Percentiles rank a stretch among this genome's conserved stretches.
Evolutionary conservation across 1,140 invertebrate genomes (phyloP).

Genomic region (Geopemphigus sp.): DNA sequence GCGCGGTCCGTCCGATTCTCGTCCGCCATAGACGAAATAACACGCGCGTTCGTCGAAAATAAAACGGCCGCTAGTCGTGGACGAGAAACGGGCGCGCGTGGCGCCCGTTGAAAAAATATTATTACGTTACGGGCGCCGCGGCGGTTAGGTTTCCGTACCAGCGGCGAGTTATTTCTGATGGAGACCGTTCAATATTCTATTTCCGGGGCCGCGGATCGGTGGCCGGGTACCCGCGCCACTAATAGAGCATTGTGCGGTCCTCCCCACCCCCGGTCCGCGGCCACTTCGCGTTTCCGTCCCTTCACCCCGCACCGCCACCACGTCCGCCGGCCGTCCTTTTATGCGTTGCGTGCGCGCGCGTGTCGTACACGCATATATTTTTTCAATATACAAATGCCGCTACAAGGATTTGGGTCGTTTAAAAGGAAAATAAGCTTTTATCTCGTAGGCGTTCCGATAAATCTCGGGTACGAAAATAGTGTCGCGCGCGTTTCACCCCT

Average conservation of each 20-base stretch:
- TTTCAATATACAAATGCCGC: slow-evolving; percentile 31
- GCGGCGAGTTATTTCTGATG: slow-evolving; percentile 32
- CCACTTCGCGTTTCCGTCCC: too few species aligned
- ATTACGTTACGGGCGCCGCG: too few species aligned
- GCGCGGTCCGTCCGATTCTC: too few species aligned
- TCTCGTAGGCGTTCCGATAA: slow-evolving; percentile 25
- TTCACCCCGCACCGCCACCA: too few species aligned
- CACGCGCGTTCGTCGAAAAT: slow-evolving; percentile 7
- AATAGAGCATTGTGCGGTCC: too few species aligned
- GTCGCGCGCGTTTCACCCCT: too few species aligned
- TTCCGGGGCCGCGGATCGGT: neutral
- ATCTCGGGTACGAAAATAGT: slow-evolving; percentile 19
- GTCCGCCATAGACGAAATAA: too few species aligned
- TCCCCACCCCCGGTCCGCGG: too few species aligned
- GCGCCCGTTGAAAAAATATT: too few species aligned
- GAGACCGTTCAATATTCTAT: neutral
- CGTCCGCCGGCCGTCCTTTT: neutral
- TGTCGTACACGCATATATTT: neutral
- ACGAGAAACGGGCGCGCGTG: too few species aligned
- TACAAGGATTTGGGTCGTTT: slow-evolving; percentile 29
- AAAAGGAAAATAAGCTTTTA: slow-evolving; percentile 43
- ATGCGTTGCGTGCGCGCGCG: too few species aligned
- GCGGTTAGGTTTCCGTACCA: neutral
- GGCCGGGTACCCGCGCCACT: too few species aligned
- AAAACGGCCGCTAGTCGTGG: neutral